These are phyloP conservation scores for Nylanderia fulva DNA, from an alignment of 1,140 invertebrate species.

Conservation along the genomic window DNA sequence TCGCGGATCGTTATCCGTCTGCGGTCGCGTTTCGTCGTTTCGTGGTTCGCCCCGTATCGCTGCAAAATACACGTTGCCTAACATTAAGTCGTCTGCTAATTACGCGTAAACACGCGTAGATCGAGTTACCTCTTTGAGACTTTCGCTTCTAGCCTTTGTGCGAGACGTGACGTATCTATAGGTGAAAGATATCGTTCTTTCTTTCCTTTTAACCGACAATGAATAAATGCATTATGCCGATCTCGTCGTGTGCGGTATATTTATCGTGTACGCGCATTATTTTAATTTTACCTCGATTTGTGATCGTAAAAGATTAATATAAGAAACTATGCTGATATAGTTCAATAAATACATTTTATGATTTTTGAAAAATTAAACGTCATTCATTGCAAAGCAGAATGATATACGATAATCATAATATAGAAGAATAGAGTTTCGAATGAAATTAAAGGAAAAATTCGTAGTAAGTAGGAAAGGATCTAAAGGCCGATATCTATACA, in stretches of 20 bases:
- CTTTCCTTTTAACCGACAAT: neutral
- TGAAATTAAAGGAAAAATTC: neutral
- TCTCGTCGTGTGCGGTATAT: no score
- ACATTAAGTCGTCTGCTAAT: conserved; percentile 29
- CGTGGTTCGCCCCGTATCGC: conserved; percentile 32
- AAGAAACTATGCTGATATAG: no score
- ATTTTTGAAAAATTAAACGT: no score
- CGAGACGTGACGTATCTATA: no score
- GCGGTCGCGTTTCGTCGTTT: conserved; percentile 30
- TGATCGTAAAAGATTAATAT: neutral
- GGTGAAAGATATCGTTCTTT: neutral
- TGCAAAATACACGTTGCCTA: neutral
- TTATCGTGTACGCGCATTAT: no score
- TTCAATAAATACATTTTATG: no score
- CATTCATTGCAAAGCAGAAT: neutral
- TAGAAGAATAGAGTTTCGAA: neutral
- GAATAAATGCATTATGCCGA: neutral
- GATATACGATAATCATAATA: neutral
- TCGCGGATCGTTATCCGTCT: conserved; percentile 50
- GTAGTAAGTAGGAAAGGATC: no score
- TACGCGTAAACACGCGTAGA: conserved; percentile 38
- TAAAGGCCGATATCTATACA: neutral
- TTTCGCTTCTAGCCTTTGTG: neutral
- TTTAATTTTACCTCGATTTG: neutral
- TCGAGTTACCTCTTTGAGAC: conserved; percentile 34